These are phyloP conservation scores for Cyprinella venusta DNA, from an alignment of 2,797 vertebrate genomes.

Conservation along the genomic window DNA sequence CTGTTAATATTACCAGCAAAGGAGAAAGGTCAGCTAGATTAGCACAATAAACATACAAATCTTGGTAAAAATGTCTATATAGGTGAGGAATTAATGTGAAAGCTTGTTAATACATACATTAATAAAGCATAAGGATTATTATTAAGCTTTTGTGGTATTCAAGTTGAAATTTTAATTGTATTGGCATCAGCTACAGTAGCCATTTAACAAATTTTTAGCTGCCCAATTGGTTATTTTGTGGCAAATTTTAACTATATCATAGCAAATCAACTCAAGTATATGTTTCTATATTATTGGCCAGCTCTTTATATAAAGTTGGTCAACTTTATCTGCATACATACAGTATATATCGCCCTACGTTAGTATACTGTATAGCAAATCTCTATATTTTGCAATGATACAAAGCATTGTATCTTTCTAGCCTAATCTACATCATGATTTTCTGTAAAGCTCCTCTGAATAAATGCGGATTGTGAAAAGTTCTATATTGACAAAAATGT, in stretches of 20 bases:
- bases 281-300: neutral
- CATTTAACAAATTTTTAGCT: neutral
- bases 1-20: conserved; percentile 36
- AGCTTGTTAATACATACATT: neutral
- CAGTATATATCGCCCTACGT: too few relatives aligned
- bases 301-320: neutral
- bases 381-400: neutral
- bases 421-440: too few relatives aligned
- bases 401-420: too few relatives aligned
- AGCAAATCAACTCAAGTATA: neutral
- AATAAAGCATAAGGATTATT: neutral
- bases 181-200: neutral
- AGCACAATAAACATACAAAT: neutral
- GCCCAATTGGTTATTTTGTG: neutral
- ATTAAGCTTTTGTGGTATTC: neutral
- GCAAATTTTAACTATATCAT: too few relatives aligned
- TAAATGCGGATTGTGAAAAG: neutral
- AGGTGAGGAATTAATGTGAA: neutral
- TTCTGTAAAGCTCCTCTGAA: neutral
- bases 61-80: neutral
- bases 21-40: neutral
- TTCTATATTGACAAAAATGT: too few relatives aligned
- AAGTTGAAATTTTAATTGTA: neutral
- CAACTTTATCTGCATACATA: neutral
- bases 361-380: too few relatives aligned